Evolutionary conservation across 2,888 invertebrate species (phyloP).

Genomic region (Caenorhabditis panamensis): DNA sequence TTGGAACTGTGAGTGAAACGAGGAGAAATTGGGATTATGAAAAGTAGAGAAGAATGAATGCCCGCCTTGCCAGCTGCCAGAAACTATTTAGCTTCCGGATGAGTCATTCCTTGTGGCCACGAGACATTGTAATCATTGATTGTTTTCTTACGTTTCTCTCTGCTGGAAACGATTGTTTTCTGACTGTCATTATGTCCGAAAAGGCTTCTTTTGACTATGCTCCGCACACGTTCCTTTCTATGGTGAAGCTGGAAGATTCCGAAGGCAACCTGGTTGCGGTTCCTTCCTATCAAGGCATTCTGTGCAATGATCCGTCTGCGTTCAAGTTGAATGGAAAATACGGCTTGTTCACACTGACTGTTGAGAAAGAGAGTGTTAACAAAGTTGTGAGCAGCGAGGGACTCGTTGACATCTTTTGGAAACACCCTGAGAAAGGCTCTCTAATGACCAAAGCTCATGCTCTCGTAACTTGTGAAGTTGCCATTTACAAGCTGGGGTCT

Average conservation of each 20-base stretch:
- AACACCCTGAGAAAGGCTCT: neutral
- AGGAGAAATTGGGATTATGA: neutral
- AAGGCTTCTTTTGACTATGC: neutral
- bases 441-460: neutral
- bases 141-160: neutral
- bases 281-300: neutral
- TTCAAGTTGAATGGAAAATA: neutral
- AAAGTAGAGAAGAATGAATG: no score
- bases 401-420: neutral
- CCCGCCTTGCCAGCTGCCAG: no score
- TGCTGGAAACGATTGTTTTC: neutral
- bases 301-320: neutral
- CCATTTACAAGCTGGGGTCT: neutral
- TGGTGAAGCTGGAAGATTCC: neutral
- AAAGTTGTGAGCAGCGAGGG: neutral
- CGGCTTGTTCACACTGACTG: neutral
- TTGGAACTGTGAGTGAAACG: conserved; percentile 44
- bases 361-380: neutral
- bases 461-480: neutral
- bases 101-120: neutral
- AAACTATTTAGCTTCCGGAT: neutral
- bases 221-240: neutral
- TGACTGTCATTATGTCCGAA: neutral
- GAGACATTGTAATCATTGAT: neutral
- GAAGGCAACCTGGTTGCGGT: neutral